Conservation (phyloP, 2,113 vertebrate species). For the Actinemys pallida region DNA sequence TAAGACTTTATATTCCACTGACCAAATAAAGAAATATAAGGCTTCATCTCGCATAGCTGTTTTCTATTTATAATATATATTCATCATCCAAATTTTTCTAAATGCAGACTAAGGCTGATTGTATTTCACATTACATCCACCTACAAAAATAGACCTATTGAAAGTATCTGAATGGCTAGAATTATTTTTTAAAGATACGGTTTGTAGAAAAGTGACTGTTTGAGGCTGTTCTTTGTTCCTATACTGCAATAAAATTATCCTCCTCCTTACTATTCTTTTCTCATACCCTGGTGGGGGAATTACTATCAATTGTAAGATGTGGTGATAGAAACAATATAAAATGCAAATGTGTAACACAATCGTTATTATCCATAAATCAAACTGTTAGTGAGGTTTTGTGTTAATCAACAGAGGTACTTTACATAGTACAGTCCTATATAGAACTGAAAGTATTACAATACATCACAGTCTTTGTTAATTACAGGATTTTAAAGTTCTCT, state of each 20-base stretch:
- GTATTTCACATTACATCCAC: not conserved
- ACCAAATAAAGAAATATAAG: not conserved
- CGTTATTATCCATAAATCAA: conserved; percentile 43
- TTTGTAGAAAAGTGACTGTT: not conserved
- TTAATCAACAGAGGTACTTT: conserved; percentile 56
- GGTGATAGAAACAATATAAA: conserved; percentile 35
- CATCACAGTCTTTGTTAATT: conserved; percentile 42
- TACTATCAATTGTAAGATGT: conserved; percentile 24
- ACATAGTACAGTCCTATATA: conserved; percentile 25
- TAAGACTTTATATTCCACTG: not conserved
- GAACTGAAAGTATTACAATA: conserved; percentile 35
- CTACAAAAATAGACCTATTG: not conserved
- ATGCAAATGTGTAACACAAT: conserved; percentile 1
- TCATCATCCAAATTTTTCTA: not conserved
- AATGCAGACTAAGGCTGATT: not conserved
- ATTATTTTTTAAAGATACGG: conserved; percentile 9
- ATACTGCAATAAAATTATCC: conserved; percentile 14
- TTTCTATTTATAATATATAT: conserved; percentile 5
- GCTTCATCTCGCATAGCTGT: not conserved
- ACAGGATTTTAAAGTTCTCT: conserved; percentile 33
- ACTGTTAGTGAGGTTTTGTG: not conserved
- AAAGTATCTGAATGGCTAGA: not conserved
- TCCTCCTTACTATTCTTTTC: conserved; percentile 20
- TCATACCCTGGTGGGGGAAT: not conserved
- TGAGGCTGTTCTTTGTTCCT: not conserved